Evolutionary conservation across 2,113 vertebrate genomes (phyloP).

Genomic region (Spea multiplicata): DNA sequence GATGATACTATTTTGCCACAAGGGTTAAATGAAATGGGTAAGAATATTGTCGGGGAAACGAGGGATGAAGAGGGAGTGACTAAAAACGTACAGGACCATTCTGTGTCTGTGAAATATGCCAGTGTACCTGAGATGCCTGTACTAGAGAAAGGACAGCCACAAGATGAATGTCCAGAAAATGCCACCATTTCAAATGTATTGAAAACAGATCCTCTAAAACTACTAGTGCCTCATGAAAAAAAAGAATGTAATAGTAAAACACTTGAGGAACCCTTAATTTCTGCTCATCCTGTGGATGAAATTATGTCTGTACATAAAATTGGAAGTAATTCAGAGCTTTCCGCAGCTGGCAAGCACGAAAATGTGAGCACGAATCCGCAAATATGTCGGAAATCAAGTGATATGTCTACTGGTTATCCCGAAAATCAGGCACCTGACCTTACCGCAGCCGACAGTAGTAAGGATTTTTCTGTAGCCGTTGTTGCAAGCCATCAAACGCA

Average conservation of each 20-base stretch:
- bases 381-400: background rate
- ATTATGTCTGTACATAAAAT: background rate
- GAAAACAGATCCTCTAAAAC: background rate
- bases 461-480: background rate
- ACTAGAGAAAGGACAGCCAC: background rate
- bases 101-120: background rate
- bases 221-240: constrained; percentile 11
- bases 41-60: constrained; percentile 29
- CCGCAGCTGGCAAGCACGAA: background rate
- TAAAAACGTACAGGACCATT: background rate
- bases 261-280: background rate
- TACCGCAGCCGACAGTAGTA: background rate
- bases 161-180: background rate
- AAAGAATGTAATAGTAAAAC: constrained; percentile 8
- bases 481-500: background rate
- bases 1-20: background rate
- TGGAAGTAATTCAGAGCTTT: background rate
- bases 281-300: background rate
- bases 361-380: background rate
- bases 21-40: constrained; percentile 43
- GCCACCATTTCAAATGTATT: background rate
- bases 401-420: background rate
- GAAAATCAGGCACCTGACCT: background rate
- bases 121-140: background rate
- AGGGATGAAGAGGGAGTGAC: constrained; percentile 8